Conservation (phyloP, 2,113 vertebrate species). For the Alexandromys fortis region DNA sequence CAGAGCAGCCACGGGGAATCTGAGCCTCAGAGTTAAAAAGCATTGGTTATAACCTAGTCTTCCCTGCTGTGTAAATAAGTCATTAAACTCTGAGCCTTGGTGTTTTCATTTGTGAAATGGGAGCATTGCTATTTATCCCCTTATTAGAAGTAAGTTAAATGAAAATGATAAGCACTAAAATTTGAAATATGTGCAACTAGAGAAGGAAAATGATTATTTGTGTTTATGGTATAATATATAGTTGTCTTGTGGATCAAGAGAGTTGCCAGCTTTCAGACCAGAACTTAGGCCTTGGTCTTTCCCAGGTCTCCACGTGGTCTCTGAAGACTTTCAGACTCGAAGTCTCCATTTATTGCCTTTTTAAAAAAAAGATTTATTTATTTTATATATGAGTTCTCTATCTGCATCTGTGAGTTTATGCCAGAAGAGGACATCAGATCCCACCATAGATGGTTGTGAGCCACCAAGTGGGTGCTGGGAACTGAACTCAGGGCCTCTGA, state of each 20-base stretch:
- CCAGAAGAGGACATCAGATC: too few species aligned
- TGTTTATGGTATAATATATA: too few species aligned
- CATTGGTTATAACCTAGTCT: neutral
- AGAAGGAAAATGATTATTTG: too few species aligned
- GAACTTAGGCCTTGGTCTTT: neutral
- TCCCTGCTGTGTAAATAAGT: neutral
- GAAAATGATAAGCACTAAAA: neutral
- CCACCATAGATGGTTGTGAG: too few species aligned
- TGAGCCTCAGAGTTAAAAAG: neutral
- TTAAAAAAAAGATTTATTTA: too few species aligned
- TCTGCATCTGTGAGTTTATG: too few species aligned
- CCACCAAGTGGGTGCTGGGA: too few species aligned
- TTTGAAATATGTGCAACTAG: neutral
- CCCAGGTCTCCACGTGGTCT: too few species aligned
- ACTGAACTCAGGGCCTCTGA: too few species aligned
- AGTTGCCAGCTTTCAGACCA: neutral
- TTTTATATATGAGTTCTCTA: too few species aligned
- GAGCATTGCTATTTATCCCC: neutral
- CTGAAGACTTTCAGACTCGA: neutral
- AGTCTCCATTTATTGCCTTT: neutral
- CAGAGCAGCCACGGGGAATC: neutral
- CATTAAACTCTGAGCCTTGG: neutral
- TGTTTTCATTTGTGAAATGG: neutral
- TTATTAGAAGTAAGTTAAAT: slow-evolving; percentile 10
- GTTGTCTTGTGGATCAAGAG: neutral